These are phyloP conservation scores for Heliconius ethilla DNA, from an alignment of 2,888 invertebrate genomes.

Conservation along the genomic window DNA sequence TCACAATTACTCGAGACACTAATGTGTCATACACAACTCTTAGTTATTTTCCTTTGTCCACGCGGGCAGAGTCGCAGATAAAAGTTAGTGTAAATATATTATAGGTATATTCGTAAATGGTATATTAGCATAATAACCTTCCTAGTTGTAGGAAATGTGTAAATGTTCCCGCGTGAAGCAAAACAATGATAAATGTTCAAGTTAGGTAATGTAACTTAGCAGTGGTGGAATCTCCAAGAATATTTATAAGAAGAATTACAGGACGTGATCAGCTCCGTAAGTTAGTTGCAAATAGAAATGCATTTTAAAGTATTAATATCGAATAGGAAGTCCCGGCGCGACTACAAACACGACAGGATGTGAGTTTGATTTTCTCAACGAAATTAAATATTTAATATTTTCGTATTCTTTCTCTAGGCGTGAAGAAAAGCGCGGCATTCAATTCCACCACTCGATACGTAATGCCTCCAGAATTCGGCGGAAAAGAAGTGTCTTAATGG, in stretches of 20 bases:
- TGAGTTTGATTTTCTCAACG: too few relatives aligned
- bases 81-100: neutral
- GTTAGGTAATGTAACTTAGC: constrained; percentile 12
- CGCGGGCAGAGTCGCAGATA: too few relatives aligned
- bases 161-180: constrained; percentile 16
- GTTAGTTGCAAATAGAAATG: neutral
- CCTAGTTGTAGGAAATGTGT: constrained; percentile 23
- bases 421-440: neutral
- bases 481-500: neutral
- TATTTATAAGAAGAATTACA: constrained; percentile 11
- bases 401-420: too few relatives aligned
- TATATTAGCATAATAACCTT: constrained; percentile 31
- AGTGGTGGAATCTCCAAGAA: neutral
- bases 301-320: neutral
- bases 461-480: too few relatives aligned
- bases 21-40: too few relatives aligned
- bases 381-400: too few relatives aligned
- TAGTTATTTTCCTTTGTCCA: too few relatives aligned
- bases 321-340: neutral
- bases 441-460: neutral
- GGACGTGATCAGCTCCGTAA: neutral
- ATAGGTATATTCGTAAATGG: neutral
- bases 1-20: too few relatives aligned
- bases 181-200: constrained; percentile 15
- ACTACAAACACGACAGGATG: neutral